Conservation (phyloP, 2,113 vertebrate genomes). For the Oophaga pumilio region DNA sequence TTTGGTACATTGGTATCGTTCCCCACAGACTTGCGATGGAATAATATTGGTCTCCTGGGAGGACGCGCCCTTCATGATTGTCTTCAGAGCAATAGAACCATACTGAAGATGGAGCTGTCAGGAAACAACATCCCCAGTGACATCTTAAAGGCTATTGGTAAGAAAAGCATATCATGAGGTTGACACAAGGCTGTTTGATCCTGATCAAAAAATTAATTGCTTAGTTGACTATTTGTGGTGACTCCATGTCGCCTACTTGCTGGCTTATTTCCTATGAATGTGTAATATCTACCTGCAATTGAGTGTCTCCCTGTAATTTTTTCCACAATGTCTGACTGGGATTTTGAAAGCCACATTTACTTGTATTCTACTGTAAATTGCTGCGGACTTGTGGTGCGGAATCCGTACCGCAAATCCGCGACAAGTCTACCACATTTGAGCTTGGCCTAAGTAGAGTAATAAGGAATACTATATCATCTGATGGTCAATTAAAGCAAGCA, state of each 20-base stretch:
- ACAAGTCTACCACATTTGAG: too few species aligned
- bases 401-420: too few species aligned
- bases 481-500: too few species aligned
- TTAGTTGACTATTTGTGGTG: not conserved
- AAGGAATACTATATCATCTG: too few species aligned
- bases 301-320: too few species aligned
- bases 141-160: constrained; percentile 86
- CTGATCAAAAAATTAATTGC: not conserved
- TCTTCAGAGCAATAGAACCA: constrained; percentile 80
- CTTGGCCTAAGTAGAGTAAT: too few species aligned
- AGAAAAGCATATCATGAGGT: constrained; percentile 6
- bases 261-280: not conserved
- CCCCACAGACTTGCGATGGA: constrained; percentile 90
- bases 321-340: too few species aligned
- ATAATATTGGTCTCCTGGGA: constrained; percentile 90
- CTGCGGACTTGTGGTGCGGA: too few species aligned
- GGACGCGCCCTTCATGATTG: constrained; percentile 83
- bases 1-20: constrained; percentile 83
- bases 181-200: not conserved
- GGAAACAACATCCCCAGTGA: constrained; percentile 93
- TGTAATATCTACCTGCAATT: not conserved
- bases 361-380: too few species aligned
- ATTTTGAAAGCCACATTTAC: too few species aligned
- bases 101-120: constrained; percentile 84
- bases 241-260: not conserved